phyloP scores from a whole-genome alignment of 2,888 invertebrate species.

The Brachyptera risi region DNA sequence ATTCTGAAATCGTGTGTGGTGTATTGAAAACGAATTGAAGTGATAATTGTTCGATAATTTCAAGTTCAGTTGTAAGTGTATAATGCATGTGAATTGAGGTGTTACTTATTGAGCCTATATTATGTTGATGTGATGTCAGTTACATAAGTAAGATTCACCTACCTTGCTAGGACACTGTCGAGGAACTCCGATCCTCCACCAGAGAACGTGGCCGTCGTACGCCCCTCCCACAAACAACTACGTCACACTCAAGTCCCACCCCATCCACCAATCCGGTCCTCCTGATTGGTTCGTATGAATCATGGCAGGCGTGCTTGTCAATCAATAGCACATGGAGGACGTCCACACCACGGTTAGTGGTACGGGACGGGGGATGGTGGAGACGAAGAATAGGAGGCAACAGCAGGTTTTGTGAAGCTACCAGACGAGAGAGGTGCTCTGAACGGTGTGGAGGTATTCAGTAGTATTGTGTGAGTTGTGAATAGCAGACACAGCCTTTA shows the following conservation, averaged over 20 bases:
- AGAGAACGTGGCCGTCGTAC: slow-evolving; percentile 26
- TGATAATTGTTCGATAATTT: too few species aligned
- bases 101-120: too few species aligned
- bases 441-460: slow-evolving; percentile 32
- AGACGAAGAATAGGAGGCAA: slow-evolving; percentile 34
- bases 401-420: slow-evolving; percentile 26
- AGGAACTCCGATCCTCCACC: slow-evolving; percentile 13
- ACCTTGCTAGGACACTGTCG: background rate
- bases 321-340: slow-evolving; percentile 36
- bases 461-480: slow-evolving; percentile 7
- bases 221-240: slow-evolving; percentile 32
- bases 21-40: too few species aligned
- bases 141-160: background rate
- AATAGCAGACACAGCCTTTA: slow-evolving; percentile 4
- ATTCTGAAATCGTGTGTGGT: too few species aligned
- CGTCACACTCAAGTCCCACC: slow-evolving; percentile 33
- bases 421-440: slow-evolving; percentile 30
- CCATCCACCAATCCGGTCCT: background rate
- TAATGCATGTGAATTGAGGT: too few species aligned
- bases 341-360: slow-evolving; percentile 20
- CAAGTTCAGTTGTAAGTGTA: too few species aligned
- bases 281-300: slow-evolving; percentile 37
- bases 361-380: slow-evolving; percentile 23
- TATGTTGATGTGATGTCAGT: too few species aligned
- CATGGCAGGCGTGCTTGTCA: slow-evolving; percentile 40